Evolutionary conservation across 2,113 vertebrate species (phyloP).

Genomic region (Notarius quadriscutis): DNA sequence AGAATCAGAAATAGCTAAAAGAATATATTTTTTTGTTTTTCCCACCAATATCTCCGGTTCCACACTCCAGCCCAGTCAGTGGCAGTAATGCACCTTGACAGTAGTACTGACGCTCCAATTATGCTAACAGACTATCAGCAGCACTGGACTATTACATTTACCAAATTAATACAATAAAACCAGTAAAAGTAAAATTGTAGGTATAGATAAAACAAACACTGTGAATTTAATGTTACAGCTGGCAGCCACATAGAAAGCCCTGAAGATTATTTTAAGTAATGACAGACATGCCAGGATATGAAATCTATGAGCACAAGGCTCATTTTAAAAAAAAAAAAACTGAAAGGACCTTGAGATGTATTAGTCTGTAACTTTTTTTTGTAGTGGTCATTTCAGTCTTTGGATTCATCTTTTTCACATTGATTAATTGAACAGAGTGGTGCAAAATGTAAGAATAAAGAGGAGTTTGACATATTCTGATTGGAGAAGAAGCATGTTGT

Average conservation of each 20-base stretch:
- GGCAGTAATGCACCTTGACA: too few species aligned
- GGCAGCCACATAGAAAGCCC: neutral
- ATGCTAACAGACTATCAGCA: neutral
- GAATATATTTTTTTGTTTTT: too few species aligned
- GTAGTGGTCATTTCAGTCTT: neutral
- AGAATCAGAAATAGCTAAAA: too few species aligned
- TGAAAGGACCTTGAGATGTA: neutral
- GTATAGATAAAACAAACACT: neutral
- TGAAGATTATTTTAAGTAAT: constrained; percentile 3
- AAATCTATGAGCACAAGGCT: neutral
- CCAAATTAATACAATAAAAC: neutral
- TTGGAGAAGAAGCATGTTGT: neutral
- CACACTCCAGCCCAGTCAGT: too few species aligned
- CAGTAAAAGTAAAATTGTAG: neutral
- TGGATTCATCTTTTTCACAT: neutral
- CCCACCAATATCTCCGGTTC: too few species aligned
- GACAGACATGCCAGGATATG: neutral
- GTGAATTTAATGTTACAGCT: neutral
- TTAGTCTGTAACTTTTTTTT: neutral
- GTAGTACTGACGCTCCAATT: neutral
- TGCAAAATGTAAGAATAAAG: neutral
- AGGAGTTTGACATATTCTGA: neutral
- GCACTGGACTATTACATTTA: neutral
- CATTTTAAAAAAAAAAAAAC: neutral
- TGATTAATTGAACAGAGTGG: neutral